Evolutionary conservation across 37 sponge, comb jelly and placozoan species (phyloP).

Genomic region (Bolinopsis microptera): DNA sequence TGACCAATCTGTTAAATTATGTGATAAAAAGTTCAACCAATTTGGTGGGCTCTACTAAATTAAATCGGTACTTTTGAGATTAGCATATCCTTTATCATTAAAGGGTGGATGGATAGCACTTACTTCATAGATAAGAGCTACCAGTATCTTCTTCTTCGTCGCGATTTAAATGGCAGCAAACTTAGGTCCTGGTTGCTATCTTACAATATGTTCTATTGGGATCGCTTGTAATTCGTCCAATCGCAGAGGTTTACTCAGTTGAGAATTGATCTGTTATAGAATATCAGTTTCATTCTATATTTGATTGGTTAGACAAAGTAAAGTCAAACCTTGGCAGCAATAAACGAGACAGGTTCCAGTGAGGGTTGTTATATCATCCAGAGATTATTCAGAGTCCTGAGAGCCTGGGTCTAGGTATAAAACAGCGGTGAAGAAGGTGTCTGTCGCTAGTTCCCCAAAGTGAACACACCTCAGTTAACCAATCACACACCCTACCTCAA

Average conservation of each 20-base stretch:
- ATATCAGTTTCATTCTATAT: too few species aligned
- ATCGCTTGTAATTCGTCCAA: slow-evolving; percentile 34
- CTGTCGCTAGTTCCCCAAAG: slow-evolving; percentile 56
- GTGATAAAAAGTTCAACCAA: neutral
- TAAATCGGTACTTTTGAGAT: too few species aligned
- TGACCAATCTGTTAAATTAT: too few species aligned
- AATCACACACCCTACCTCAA: slow-evolving; percentile 31
- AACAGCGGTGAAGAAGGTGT: slow-evolving; percentile 35
- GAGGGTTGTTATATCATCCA: neutral
- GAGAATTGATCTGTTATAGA: too few species aligned
- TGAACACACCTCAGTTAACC: slow-evolving; percentile 9
- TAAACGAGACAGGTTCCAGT: slow-evolving; percentile 30
- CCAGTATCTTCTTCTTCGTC: neutral
- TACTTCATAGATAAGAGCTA: neutral
- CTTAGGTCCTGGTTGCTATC: neutral
- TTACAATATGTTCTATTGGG: neutral
- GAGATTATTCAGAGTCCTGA: neutral
- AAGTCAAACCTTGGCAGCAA: neutral
- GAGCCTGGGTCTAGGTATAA: slow-evolving; percentile 18
- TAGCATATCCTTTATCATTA: too few species aligned
- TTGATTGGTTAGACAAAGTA: too few species aligned
- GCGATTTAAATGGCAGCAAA: neutral
- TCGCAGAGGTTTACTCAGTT: too few species aligned
- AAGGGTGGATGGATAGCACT: too few species aligned
- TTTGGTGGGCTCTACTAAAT: neutral